Base-by-base conservation (phyloP, 35 echinoderm and acorn worm genomes). In the Apostichopus parvimensis region DNA sequence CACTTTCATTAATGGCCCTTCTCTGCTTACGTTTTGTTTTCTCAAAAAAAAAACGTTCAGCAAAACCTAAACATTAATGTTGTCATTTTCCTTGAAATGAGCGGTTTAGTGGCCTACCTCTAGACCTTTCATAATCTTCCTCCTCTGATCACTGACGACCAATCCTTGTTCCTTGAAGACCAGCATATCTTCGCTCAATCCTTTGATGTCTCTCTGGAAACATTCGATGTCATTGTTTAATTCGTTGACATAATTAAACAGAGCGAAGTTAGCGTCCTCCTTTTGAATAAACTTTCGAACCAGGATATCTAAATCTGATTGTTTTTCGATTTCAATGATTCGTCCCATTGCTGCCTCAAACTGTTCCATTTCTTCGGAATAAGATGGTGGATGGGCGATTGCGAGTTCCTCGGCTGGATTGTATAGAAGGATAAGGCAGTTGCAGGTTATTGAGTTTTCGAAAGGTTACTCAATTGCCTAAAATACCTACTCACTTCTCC, bases 231-330 rank as follows among this genome's bases (percentile, higher is more conserved):
- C 93, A 79, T 92, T 94, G 91, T 96, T 99, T 45, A 99, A 57
- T 53, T 99, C 97, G 22, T 96, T 99, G 64, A 99, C 95, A 77
- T 99, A 99, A 77, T 99, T 99, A 81, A 94, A 99, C 84, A 99
- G 83, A 34, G 97, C 97, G 62, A 99, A 99, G 78, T 96, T 99
- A 64, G 91, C 92, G 68, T 94, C 95, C 79, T 99, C 97, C 53
- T 93, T 95, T 62, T 99, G 83, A n/a, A 99, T 92, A 81, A 99
- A 98, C 15, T 77, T 72, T 13, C 80, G 91, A 8, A 99, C 97
- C 53, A 99, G 73, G 8, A 82, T 24, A 57, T 99, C 93, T 5
- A 99, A 82, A 88, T 93, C 78, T 1, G 84, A 64, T 56, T 94
- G 86, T 0, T 91, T 60, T 14, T 78, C 90, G 0, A 77, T 56